A percentile compares a stretch with the other conserved stretches of the same genome.
Evolutionary conservation across 2,888 invertebrate species (phyloP).

Genomic region (Drosophila paranaensis): DNA sequence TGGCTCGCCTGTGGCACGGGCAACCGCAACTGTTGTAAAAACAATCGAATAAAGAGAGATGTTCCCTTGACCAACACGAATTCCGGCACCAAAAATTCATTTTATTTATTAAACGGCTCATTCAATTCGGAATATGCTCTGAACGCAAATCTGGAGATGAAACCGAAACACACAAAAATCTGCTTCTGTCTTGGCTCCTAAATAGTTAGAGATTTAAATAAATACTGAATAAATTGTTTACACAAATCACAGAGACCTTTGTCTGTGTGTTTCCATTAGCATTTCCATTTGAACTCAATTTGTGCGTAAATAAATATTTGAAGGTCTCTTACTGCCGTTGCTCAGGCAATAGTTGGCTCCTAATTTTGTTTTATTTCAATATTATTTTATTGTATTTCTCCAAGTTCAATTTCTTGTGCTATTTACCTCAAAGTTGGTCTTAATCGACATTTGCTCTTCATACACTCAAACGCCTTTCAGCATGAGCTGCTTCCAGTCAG

Average conservation of each 20-base stretch:
- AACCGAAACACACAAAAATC: conserved; percentile 23
- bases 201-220: conserved; percentile 49
- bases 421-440: neutral
- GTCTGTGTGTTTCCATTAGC: conserved; percentile 1
- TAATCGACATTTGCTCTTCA: neutral
- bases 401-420: too few relatives aligned
- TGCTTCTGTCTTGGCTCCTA: conserved; percentile 47
- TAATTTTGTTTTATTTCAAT: conserved; percentile 68
- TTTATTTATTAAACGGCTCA: neutral
- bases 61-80: conserved; percentile 52
- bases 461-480: neutral
- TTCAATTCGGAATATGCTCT: neutral
- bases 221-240: conserved; percentile 37
- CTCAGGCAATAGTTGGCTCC: conserved; percentile 33
- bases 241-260: conserved; percentile 30
- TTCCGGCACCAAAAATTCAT: conserved; percentile 6
- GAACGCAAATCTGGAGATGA: conserved; percentile 21
- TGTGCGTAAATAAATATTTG: neutral
- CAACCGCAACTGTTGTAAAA: conserved; percentile 46
- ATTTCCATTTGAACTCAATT: conserved; percentile 3
- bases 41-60: conserved; percentile 47
- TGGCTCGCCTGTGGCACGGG: conserved; percentile 37
- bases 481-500: neutral
- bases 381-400: conserved; percentile 38
- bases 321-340: neutral